A percentile compares a stretch with the other conserved stretches of the same genome.
phyloP scores from a whole-genome alignment of 2,113 vertebrate species.

The Callorhinus ursinus region DNA sequence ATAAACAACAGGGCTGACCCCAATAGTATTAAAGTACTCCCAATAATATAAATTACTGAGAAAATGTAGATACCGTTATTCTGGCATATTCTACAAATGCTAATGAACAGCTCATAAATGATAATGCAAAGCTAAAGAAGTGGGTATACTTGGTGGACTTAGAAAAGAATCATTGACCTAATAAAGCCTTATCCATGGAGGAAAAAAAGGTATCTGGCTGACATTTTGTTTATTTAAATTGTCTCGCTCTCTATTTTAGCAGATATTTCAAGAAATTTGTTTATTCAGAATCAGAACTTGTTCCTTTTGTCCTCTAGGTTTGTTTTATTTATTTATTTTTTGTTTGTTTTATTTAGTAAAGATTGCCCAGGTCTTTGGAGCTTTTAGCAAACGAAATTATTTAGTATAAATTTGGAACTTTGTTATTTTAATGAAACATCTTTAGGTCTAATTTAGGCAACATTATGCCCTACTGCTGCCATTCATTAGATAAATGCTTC shows the following conservation, averaged over 20 bases:
- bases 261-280: slow-evolving; percentile 19
- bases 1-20: not conserved
- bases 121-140: slow-evolving; percentile 21
- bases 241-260: not conserved
- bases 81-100: not conserved
- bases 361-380: not conserved
- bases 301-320: not conserved
- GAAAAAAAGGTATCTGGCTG: not conserved
- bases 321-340: not conserved
- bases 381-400: not conserved
- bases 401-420: not conserved
- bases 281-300: slow-evolving; percentile 10
- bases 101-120: not conserved
- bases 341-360: slow-evolving; percentile 29
- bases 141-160: not conserved
- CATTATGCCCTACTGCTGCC: not conserved
- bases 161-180: slow-evolving; percentile 21
- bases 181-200: not conserved
- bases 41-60: slow-evolving; percentile 2
- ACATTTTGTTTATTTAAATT: slow-evolving; percentile 31
- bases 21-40: slow-evolving; percentile 14
- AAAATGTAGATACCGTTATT: not conserved
- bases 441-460: slow-evolving; percentile 2
- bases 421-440: slow-evolving; percentile 23
- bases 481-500: not conserved